phyloP scores from a whole-genome alignment of 2,888 invertebrate species.

The Plusia festucae region DNA sequence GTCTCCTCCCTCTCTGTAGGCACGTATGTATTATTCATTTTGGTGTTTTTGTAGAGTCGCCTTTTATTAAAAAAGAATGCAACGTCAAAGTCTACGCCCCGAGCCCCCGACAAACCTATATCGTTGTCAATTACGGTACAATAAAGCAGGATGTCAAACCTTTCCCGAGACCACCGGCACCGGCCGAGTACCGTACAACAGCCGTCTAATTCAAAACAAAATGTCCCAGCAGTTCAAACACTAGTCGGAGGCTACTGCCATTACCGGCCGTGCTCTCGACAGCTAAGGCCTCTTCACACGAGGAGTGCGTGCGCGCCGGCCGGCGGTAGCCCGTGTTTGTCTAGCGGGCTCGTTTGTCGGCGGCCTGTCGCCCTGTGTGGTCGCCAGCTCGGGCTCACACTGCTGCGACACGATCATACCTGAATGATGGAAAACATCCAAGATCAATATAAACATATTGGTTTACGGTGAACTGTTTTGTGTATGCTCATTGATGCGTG shows the following conservation, averaged over 20 bases:
- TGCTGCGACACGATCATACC: constrained; percentile 45
- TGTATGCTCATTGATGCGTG: not conserved
- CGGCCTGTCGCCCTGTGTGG: constrained; percentile 78
- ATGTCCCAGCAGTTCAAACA: constrained; percentile 52
- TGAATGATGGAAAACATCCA: constrained; percentile 44
- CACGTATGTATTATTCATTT: too few relatives aligned
- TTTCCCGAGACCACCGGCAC: not conserved
- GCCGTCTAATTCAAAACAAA: constrained; percentile 51
- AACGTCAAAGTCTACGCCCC: too few relatives aligned
- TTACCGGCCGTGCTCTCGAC: constrained; percentile 51
- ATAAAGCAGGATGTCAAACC: not conserved
- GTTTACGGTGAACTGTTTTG: constrained; percentile 28
- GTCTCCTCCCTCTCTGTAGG: not conserved
- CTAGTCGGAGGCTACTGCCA: constrained; percentile 54
- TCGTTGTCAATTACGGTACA: not conserved
- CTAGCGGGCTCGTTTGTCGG: constrained; percentile 74
- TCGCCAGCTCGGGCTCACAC: constrained; percentile 56
- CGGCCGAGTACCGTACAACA: constrained; percentile 28
- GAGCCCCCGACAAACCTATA: too few relatives aligned
- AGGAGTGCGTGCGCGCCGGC: constrained; percentile 48
- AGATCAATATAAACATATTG: constrained; percentile 49
- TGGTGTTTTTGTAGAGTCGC: not conserved
- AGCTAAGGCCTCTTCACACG: constrained; percentile 57
- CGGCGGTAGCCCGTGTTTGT: constrained; percentile 70
- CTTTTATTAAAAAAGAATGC: too few relatives aligned